A percentile compares a stretch with the other conserved stretches of the same genome.
phyloP scores from a whole-genome alignment of 2,797 vertebrate species.

The Periparus ater region DNA sequence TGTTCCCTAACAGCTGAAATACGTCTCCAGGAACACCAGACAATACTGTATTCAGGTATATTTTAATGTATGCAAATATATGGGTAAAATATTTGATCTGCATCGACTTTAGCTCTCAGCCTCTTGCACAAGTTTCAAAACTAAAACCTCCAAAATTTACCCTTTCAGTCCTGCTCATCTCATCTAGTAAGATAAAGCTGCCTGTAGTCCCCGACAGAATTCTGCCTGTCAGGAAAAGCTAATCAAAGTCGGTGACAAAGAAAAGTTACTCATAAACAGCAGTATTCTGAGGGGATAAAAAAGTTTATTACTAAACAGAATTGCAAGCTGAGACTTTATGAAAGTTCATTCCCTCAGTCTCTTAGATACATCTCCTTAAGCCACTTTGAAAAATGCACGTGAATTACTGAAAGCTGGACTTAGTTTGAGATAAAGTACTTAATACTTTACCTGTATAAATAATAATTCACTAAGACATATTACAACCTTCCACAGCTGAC shows the following conservation, averaged over 20 bases:
- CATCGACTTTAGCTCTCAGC: not conserved
- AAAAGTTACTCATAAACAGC: not conserved
- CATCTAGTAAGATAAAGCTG: not conserved
- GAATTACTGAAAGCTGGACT: not conserved
- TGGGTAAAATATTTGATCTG: not conserved
- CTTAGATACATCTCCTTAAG: not conserved
- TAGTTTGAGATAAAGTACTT: accelerated
- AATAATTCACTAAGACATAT: not conserved
- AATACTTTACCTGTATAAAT: not conserved
- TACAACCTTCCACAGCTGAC: not conserved
- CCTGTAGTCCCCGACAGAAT: not conserved
- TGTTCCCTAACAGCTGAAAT: not conserved
- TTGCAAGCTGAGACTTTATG: not conserved
- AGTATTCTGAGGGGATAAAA: not conserved
- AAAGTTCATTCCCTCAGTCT: not conserved
- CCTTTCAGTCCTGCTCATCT: not conserved
- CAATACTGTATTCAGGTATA: not conserved
- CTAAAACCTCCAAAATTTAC: not conserved
- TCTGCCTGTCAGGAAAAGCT: not conserved
- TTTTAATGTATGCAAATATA: not conserved
- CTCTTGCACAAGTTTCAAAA: not conserved
- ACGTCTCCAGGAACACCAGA: not conserved
- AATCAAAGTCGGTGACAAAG: not conserved
- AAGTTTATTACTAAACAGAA: not conserved
- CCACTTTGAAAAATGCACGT: accelerated